phyloP scores from a whole-genome alignment of 1,140 invertebrate genomes.

The Metaphire vulgaris region DNA sequence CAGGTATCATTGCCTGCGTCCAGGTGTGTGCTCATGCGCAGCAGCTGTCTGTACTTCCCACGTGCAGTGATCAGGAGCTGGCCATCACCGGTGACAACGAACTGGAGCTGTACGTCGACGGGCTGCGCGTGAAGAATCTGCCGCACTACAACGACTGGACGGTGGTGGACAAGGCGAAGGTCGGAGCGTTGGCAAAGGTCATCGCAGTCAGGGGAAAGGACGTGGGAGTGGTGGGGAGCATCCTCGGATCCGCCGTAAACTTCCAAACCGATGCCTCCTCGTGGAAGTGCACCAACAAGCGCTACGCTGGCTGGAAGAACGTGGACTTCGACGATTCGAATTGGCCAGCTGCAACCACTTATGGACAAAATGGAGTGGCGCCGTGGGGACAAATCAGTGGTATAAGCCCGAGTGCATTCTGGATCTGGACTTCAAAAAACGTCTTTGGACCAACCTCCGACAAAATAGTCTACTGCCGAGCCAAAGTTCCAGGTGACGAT shows the following conservation, averaged over 20 bases:
- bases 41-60: no score
- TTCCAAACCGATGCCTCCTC: not conserved
- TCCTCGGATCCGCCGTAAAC: not conserved
- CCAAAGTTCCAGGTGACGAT: not conserved
- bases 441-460: not conserved
- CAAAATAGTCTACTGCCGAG: not conserved
- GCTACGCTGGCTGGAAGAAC: not conserved
- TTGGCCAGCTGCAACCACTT: not conserved
- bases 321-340: not conserved
- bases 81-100: not conserved
- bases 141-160: not conserved
- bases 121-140: not conserved
- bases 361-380: not conserved
- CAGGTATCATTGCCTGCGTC: no score
- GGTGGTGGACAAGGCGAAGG: not conserved
- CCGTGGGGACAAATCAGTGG: not conserved
- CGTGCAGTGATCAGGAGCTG: not conserved
- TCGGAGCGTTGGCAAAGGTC: not conserved
- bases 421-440: not conserved
- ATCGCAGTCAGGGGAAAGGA: not conserved
- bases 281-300: not conserved
- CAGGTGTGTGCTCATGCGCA: no score
- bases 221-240: not conserved
- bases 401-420: not conserved
- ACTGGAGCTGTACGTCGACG: not conserved